Conservation (phyloP, 2,113 vertebrate species). For the Oxyura jamaicensis region DNA sequence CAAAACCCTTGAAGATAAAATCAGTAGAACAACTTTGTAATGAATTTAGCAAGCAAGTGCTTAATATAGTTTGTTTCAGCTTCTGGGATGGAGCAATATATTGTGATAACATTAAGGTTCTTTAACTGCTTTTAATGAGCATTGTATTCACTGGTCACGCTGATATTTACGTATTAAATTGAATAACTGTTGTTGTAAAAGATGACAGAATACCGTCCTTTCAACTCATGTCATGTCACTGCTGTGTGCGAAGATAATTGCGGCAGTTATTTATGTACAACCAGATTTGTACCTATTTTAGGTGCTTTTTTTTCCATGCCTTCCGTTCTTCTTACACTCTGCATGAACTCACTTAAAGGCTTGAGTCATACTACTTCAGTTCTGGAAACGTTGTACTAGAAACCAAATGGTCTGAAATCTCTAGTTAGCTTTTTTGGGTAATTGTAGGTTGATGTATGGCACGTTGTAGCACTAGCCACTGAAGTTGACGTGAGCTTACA, state of each 20-base stretch:
- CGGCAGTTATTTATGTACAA: not conserved
- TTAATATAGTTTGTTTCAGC: not conserved
- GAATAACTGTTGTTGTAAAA: not conserved
- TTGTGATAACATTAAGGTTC: not conserved
- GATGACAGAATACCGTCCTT: not conserved
- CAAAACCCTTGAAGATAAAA: not conserved
- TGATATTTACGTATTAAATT: not conserved
- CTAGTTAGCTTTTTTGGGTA: not conserved
- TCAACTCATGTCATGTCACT: not conserved
- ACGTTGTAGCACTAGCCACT: not conserved
- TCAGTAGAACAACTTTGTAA: not conserved
- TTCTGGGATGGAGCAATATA: not conserved
- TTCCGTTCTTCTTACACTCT: not conserved
- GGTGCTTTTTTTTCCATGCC: not conserved
- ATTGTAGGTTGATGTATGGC: not conserved
- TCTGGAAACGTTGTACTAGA: not conserved
- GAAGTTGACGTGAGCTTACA: not conserved
- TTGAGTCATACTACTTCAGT: not conserved
- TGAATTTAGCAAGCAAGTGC: accelerated
- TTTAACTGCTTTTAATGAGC: not conserved
- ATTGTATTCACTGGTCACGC: not conserved
- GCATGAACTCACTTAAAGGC: not conserved
- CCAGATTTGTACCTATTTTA: not conserved
- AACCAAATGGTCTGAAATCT: not conserved
- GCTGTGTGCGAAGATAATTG: not conserved